Percentiles rank a stretch among this genome's conserved stretches.
These are phyloP conservation scores for Stichopus horrens DNA, from an alignment of 53 echinoderm and acorn worm genomes.

Conservation along the genomic window DNA sequence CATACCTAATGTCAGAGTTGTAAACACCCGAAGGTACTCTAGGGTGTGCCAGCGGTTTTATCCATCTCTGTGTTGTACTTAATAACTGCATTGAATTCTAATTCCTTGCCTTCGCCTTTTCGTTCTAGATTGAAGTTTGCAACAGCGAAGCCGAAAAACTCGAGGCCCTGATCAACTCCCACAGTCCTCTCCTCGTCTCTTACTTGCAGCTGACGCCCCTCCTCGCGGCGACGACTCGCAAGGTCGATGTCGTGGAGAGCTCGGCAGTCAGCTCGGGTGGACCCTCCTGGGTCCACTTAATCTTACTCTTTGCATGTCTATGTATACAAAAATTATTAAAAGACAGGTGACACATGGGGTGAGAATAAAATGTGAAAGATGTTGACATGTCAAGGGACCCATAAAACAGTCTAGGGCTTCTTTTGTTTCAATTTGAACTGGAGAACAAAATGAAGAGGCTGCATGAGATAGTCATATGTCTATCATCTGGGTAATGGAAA, in stretches of 20 bases:
- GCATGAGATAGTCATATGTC: too few relatives aligned
- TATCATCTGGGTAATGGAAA: too few relatives aligned
- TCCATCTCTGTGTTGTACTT: too few relatives aligned
- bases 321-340: conserved; percentile 29
- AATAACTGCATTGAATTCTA: not conserved
- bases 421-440: too few relatives aligned
- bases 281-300: not conserved
- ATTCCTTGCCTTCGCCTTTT: not conserved
- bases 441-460: too few relatives aligned
- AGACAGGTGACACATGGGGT: conserved; percentile 35
- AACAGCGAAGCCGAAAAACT: conserved; percentile 88
- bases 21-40: too few relatives aligned
- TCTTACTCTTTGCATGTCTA: not conserved
- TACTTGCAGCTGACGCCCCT: conserved; percentile 77
- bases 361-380: not conserved
- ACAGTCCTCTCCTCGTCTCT: conserved; percentile 76
- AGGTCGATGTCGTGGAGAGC: conserved; percentile 46
- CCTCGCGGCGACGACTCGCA: conserved; percentile 68
- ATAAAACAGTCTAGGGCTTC: too few relatives aligned
- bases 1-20: too few relatives aligned
- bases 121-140: conserved; percentile 81
- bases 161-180: conserved; percentile 82
- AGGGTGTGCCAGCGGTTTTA: too few relatives aligned
- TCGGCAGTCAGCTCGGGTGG: not conserved
- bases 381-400: conserved; percentile 6